Base-by-base conservation (phyloP, 1,140 invertebrate species). In the Heliconius eleuchia region DNA sequence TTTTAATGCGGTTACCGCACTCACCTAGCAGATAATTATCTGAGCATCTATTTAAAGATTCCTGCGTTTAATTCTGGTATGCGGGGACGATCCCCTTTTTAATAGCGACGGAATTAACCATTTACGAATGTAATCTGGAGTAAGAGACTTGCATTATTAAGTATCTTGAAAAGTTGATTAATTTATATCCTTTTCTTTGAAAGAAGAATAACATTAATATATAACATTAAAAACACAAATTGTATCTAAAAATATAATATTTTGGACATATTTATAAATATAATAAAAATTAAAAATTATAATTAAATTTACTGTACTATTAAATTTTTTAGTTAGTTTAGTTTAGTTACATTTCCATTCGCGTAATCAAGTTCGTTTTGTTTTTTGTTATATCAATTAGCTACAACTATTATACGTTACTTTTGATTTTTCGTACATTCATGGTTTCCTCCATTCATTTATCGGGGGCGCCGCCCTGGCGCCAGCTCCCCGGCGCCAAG, bases 381-480 rank as follows among this genome's bases (percentile, higher is more conserved):
- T 30, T n/a, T 13, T 55, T 70, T 78, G 3, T 60, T 6, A 18
- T n/a, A n/a, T 71, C 34, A 30, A 50, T 70, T 72, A 52, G 27
- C n/a, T 46, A 27, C 23, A 79, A 75, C 73, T 66, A 66, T 66
- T 66, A 27, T 30, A 57, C 3, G 60, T 66, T 16, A 66, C 1
- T 66, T 66, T 66, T 30, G 23, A 30, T 71, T 79, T 74, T 71
- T 60, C 30, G 66, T 76, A 73, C 50, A 76, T 77, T 46, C 57
- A 57, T 46, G 73, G 50, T 74, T 74, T 37, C 55, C 55, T 74
- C 83, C 87, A 83, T 87, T 84, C 84, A 88, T 86, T 80, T 77
- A 81, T 80, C 77, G 79, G 82, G 78, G 87, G 84, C 86, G 87
- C 88, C 88, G 89, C 80, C 89, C 83, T 84, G 90, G 89, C 88